phyloP scores from a whole-genome alignment of 2,797 vertebrate species.

The Sciurus carolinensis region DNA sequence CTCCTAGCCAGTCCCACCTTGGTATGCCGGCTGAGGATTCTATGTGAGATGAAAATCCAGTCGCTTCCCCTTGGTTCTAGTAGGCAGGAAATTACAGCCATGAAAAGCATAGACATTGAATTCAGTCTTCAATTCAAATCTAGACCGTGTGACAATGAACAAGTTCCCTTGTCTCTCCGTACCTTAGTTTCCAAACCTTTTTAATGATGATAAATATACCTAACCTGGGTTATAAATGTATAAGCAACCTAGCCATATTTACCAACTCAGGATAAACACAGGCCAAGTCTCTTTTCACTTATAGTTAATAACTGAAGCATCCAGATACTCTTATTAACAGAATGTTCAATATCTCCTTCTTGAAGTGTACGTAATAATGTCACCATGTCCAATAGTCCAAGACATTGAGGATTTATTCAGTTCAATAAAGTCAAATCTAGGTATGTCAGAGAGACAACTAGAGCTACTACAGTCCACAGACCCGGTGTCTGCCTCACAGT shows the following conservation, averaged over 20 bases:
- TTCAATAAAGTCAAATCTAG: background rate
- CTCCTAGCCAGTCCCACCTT: background rate
- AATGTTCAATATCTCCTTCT: background rate
- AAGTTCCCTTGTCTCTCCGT: background rate
- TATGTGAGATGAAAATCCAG: background rate
- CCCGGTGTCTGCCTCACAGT: background rate
- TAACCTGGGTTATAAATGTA: background rate
- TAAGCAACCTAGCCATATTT: background rate
- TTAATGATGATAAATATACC: background rate
- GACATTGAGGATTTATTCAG: background rate
- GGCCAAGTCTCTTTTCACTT: background rate
- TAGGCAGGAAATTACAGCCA: background rate
- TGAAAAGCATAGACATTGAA: background rate
- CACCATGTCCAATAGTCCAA: background rate
- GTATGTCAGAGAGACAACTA: background rate
- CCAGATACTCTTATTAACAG: background rate
- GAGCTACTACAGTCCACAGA: background rate
- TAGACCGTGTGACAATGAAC: background rate
- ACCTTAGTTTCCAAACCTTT: background rate
- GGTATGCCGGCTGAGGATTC: background rate
- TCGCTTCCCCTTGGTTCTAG: background rate
- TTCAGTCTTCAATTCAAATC: slow-evolving; percentile 38
- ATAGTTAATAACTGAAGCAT: background rate
- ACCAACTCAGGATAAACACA: background rate
- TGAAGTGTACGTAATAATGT: background rate